Evolutionary conservation across 2,113 vertebrate species (phyloP).

Genomic region (Tinamus guttatus): DNA sequence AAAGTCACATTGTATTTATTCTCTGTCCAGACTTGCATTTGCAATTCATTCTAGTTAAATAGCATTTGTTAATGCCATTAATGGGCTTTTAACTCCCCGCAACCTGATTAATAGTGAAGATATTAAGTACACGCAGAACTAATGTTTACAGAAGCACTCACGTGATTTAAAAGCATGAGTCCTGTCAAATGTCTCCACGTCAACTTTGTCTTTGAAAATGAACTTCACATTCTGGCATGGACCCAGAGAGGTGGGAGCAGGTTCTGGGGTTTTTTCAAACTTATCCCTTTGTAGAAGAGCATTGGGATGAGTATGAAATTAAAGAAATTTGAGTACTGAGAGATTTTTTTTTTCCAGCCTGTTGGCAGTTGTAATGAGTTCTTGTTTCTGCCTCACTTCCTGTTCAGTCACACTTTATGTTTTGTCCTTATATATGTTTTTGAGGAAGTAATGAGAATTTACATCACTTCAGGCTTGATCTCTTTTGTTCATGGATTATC

Average conservation of each 20-base stretch:
- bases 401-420: background rate
- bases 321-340: background rate
- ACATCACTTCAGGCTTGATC: background rate
- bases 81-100: slow-evolving; percentile 67
- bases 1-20: slow-evolving; percentile 62
- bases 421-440: background rate
- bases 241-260: background rate
- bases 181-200: slow-evolving; percentile 47
- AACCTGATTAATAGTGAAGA: slow-evolving; percentile 64
- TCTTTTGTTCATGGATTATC: slow-evolving; percentile 42
- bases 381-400: background rate
- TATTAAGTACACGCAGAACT: slow-evolving; percentile 65
- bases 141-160: slow-evolving; percentile 65
- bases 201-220: slow-evolving; percentile 68
- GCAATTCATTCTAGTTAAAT: slow-evolving; percentile 61
- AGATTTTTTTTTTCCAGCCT: background rate
- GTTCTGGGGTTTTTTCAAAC: background rate
- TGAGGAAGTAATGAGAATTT: slow-evolving; percentile 17
- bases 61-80: slow-evolving; percentile 68
- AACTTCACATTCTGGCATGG: slow-evolving; percentile 48
- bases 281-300: slow-evolving; percentile 1
- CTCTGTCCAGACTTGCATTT: slow-evolving; percentile 66
- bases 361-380: background rate
- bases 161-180: slow-evolving; percentile 59
- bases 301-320: background rate